A percentile compares a stretch with the other conserved stretches of the same genome.
Conservation (phyloP, 2,797 vertebrate species). For the Danio kyathit region DNA sequence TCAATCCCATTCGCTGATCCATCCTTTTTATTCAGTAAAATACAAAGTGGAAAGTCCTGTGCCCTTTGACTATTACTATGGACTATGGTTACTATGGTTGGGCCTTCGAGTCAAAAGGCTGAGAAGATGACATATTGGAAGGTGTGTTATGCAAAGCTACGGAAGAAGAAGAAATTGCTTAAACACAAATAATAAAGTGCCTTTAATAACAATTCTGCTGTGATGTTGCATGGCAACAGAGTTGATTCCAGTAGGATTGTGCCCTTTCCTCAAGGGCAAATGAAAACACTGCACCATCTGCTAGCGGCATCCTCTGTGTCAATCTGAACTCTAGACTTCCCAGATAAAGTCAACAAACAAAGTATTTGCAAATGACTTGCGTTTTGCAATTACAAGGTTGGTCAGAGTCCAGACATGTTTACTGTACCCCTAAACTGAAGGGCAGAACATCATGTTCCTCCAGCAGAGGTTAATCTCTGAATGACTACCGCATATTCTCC, state of each 20-base stretch:
- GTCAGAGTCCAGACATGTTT: slow-evolving; percentile 75
- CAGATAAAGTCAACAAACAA: slow-evolving; percentile 79
- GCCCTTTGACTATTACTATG: no score
- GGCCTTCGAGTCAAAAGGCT: no score
- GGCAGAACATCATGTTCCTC: slow-evolving; percentile 77
- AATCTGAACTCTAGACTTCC: slow-evolving; percentile 79
- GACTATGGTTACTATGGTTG: no score
- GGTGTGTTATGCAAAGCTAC: no score
- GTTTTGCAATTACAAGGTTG: slow-evolving; percentile 80
- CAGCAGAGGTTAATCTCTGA: slow-evolving; percentile 77
- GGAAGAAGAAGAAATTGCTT: background rate
- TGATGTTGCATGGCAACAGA: slow-evolving; percentile 58
- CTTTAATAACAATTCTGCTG: slow-evolving; percentile 22
- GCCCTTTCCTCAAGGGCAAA: slow-evolving; percentile 83
- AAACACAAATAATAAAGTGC: slow-evolving; percentile 10
- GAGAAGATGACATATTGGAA: background rate
- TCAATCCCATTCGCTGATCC: no score
- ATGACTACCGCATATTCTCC: slow-evolving; percentile 68
- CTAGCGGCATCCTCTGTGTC: slow-evolving; percentile 79
- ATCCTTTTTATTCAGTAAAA: no score
- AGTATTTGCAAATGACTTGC: slow-evolving; percentile 80
- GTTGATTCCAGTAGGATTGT: slow-evolving; percentile 72
- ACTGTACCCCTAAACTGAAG: slow-evolving; percentile 80
- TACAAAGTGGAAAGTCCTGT: no score
- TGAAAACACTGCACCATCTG: slow-evolving; percentile 82